These are phyloP conservation scores for Cryptocheilus praepositus DNA, from an alignment of 2,888 invertebrate species.

Conservation along the genomic window DNA sequence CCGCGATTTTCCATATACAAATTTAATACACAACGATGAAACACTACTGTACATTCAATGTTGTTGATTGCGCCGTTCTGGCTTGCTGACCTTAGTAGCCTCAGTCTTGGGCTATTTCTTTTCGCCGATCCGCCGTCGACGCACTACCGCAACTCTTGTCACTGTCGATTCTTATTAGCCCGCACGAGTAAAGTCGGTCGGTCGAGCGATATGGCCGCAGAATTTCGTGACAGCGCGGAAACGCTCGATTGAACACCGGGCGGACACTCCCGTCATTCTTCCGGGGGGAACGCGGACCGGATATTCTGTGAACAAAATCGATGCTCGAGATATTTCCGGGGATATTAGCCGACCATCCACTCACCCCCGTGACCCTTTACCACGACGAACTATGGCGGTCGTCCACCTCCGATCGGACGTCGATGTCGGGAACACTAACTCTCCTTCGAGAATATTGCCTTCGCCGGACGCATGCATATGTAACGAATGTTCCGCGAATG, in stretches of 20 bases:
- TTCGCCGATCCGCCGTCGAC: background rate
- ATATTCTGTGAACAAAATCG: slow-evolving; percentile 48
- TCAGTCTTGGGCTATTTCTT: no score
- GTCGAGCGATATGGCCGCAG: slow-evolving; percentile 25
- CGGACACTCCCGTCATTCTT: slow-evolving; percentile 47
- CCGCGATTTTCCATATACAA: no score
- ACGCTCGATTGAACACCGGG: slow-evolving; percentile 35
- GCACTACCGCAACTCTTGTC: slow-evolving; percentile 29
- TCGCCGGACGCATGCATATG: background rate
- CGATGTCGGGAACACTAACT: slow-evolving; percentile 5
- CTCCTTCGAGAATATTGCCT: slow-evolving; percentile 7
- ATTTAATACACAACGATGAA: no score
- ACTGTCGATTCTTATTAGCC: slow-evolving; percentile 39
- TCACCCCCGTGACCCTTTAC: background rate
- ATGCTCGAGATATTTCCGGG: slow-evolving; percentile 48
- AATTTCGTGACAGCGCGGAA: slow-evolving; percentile 23
- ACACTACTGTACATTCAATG: no score
- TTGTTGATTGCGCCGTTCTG: no score
- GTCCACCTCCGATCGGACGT: slow-evolving; percentile 1
- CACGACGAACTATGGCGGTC: background rate
- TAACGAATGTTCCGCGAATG: background rate
- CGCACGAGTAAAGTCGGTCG: slow-evolving; percentile 25
- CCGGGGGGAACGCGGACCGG: slow-evolving; percentile 45
- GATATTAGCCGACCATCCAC: slow-evolving; percentile 43
- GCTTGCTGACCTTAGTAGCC: no score